A percentile compares a stretch with the other conserved stretches of the same genome.
Evolutionary conservation across 2,888 invertebrate species (phyloP).

Genomic region (Metacarcinus magister): DNA sequence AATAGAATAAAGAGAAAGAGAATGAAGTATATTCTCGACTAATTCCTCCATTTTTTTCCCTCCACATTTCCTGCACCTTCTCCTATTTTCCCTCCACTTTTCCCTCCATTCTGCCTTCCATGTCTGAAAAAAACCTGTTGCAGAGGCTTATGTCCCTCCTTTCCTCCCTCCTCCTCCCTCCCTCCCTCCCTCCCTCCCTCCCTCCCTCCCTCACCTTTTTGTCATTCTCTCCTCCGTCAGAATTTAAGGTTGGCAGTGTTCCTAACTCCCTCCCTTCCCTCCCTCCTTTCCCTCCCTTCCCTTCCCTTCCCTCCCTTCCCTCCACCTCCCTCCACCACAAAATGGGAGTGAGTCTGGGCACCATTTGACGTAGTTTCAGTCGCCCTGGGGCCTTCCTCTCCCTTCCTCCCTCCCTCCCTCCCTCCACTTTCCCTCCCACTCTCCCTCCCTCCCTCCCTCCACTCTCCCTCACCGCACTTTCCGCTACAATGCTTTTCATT

Average conservation of each 20-base stretch:
- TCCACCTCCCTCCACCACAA: constrained; percentile 63
- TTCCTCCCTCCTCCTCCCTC: not conserved
- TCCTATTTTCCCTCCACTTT: not conserved
- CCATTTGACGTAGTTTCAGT: constrained; percentile 77
- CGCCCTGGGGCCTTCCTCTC: constrained; percentile 60
- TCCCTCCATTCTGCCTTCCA: not conserved
- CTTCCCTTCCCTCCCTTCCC: constrained; percentile 15
- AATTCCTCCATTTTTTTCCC: not conserved
- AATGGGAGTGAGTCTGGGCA: constrained; percentile 72
- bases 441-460: not conserved
- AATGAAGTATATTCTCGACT: too few species aligned
- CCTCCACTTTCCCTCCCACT: not conserved
- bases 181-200: not conserved
- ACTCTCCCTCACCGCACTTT: constrained; percentile 67
- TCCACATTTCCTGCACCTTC: not conserved
- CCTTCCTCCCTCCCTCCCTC: not conserved
- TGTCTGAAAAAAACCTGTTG: too few species aligned
- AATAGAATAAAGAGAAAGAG: too few species aligned
- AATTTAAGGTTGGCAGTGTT: not conserved
- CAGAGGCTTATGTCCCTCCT: not conserved
- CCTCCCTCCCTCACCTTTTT: not conserved
- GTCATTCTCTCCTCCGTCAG: not conserved
- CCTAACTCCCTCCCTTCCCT: not conserved
- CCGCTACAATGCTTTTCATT: constrained; percentile 75
- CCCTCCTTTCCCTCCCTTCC: not conserved